Conservation (phyloP, 2,113 vertebrate species). For the Microtus oregoni region DNA sequence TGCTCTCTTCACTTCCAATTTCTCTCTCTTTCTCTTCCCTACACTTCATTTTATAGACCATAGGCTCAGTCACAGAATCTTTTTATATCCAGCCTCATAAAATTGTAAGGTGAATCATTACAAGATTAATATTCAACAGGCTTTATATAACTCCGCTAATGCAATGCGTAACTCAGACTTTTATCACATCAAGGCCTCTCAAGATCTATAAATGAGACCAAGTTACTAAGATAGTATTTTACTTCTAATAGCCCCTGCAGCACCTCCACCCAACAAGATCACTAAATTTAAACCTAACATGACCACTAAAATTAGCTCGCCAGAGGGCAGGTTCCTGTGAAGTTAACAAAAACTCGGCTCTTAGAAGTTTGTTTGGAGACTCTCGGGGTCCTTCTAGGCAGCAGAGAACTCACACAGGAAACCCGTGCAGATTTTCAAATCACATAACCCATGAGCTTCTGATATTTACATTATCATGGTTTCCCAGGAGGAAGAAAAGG, state of each 20-base stretch:
- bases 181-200: conserved; percentile 60
- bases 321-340: background rate
- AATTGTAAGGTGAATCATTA: conserved; percentile 81
- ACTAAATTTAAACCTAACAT: conserved; percentile 45
- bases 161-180: conserved; percentile 68
- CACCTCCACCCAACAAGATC: background rate
- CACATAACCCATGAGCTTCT: background rate
- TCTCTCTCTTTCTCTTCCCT: background rate
- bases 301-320: background rate
- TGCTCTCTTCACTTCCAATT: conserved; percentile 58
- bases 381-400: background rate
- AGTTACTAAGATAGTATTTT: conserved; percentile 65
- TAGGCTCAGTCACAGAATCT: conserved; percentile 73
- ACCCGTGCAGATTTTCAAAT: background rate
- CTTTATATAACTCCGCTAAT: conserved; percentile 80
- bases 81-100: conserved; percentile 79
- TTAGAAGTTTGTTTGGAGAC: background rate
- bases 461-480: background rate
- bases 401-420: background rate
- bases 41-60: conserved; percentile 70
- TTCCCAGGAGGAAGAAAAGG: background rate
- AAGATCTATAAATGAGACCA: conserved; percentile 71
- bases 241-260: background rate
- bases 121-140: conserved; percentile 82
- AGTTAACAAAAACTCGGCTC: background rate